Percentiles rank a stretch among this genome's conserved stretches.
Evolutionary conservation across 1,140 invertebrate genomes (phyloP).

Genomic region (Eumaeus atala): DNA sequence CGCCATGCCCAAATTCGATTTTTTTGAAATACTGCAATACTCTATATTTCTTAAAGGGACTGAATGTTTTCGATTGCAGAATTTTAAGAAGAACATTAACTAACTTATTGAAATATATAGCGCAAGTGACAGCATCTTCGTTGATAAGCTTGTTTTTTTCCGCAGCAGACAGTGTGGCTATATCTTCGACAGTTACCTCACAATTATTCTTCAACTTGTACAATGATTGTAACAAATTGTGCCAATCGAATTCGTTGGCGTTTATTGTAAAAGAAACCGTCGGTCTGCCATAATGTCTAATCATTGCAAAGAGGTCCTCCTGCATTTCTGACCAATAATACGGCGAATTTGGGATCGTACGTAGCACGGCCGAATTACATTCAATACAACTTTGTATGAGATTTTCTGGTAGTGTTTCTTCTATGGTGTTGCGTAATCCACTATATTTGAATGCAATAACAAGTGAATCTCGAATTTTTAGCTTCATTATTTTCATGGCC

Average conservation of each 20-base stretch:
- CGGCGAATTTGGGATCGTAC: slow-evolving; percentile 31
- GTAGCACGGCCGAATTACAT: slow-evolving; percentile 26
- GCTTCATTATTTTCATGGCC: slow-evolving; percentile 29
- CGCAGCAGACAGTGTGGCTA: slow-evolving; percentile 27
- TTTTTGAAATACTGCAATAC: slow-evolving; percentile 46
- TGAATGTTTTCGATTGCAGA: slow-evolving; percentile 34
- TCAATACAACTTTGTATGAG: slow-evolving; percentile 29
- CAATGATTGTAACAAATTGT: slow-evolving; percentile 45
- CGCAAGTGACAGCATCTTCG: slow-evolving; percentile 62
- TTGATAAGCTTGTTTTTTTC: slow-evolving; percentile 43
- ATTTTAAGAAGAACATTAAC: slow-evolving; percentile 25
- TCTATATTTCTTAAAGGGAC: slow-evolving; percentile 42
- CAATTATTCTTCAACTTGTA: slow-evolving; percentile 44
- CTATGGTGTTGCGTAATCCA: slow-evolving; percentile 21
- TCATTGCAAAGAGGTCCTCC: slow-evolving; percentile 60
- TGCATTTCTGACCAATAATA: slow-evolving; percentile 43
- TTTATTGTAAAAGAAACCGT: slow-evolving; percentile 48
- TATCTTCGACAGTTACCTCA: slow-evolving; percentile 27
- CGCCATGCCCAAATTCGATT: slow-evolving; percentile 68
- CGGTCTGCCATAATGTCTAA: slow-evolving; percentile 47
- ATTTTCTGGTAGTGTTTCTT: slow-evolving; percentile 23
- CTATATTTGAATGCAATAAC: slow-evolving; percentile 27
- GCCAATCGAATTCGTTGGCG: slow-evolving; percentile 56
- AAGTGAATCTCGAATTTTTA: slow-evolving; percentile 23
- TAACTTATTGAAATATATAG: slow-evolving; percentile 49